These are phyloP conservation scores for Paratilapia polleni DNA, from an alignment of 2,113 vertebrate species.

Conservation along the genomic window DNA sequence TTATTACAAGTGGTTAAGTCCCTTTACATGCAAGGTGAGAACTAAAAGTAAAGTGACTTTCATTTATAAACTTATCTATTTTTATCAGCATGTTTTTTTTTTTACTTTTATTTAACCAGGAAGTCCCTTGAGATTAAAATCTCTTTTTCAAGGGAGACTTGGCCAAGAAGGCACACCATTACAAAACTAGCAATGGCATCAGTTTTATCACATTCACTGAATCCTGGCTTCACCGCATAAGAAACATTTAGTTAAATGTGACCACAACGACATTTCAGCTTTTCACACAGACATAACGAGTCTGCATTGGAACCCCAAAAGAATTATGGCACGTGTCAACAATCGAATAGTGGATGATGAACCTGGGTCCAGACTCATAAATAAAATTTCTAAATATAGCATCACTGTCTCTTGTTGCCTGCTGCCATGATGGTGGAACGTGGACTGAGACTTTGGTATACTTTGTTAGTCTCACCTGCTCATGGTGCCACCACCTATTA, in stretches of 20 bases:
- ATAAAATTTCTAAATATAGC: slow-evolving; percentile 20
- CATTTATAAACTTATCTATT: slow-evolving; percentile 18
- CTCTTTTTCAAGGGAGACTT: neutral
- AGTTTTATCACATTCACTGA: neutral
- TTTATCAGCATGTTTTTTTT: neutral
- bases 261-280: neutral
- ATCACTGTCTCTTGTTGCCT: slow-evolving; percentile 6
- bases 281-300: neutral
- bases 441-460: neutral
- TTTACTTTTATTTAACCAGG: neutral
- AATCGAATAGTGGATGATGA: slow-evolving; percentile 13
- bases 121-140: neutral
- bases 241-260: neutral
- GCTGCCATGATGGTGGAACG: neutral
- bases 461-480: slow-evolving; percentile 7
- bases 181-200: neutral
- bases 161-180: neutral
- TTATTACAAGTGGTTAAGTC: slow-evolving; percentile 9
- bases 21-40: neutral
- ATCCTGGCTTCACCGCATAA: neutral
- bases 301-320: neutral
- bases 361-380: neutral
- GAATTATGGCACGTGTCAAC: neutral
- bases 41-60: neutral
- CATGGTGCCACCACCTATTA: neutral